Conservation (phyloP, 2,113 vertebrate species). For the Onychostruthus taczanowskii region DNA sequence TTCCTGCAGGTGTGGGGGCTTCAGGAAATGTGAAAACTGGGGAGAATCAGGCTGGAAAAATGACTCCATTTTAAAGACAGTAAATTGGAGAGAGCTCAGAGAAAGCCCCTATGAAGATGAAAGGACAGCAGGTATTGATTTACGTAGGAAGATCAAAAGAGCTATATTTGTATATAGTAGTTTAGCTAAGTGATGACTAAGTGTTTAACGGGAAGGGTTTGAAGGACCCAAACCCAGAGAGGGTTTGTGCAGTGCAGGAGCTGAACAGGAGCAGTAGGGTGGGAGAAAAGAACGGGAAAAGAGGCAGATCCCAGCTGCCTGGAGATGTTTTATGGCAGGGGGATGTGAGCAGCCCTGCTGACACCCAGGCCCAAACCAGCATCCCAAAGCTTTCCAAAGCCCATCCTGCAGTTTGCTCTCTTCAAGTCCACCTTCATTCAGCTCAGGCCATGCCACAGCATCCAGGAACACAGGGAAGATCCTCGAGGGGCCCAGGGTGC, state of each 20-base stretch:
- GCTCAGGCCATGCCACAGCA: fast-evolving
- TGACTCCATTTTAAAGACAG: neutral
- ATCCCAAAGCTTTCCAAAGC: neutral
- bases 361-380: neutral
- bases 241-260: neutral
- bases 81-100: conserved; percentile 20
- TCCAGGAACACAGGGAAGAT: neutral
- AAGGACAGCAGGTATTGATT: conserved; percentile 55
- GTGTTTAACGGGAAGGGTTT: conserved; percentile 24
- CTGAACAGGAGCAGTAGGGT: neutral
- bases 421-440: neutral
- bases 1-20: neutral
- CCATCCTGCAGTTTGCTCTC: neutral
- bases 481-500: fast-evolving
- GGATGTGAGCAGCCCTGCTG: neutral
- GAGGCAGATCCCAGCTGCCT: neutral
- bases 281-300: neutral
- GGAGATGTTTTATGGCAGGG: neutral
- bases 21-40: neutral
- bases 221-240: conserved; percentile 7
- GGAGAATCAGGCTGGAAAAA: neutral
- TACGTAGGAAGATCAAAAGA: conserved; percentile 32
- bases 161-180: conserved; percentile 42
- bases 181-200: conserved; percentile 59
- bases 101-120: conserved; percentile 29